These are phyloP conservation scores for Phataginus tetradactyla DNA, from an alignment of 2,797 vertebrate genomes.

Conservation along the genomic window DNA sequence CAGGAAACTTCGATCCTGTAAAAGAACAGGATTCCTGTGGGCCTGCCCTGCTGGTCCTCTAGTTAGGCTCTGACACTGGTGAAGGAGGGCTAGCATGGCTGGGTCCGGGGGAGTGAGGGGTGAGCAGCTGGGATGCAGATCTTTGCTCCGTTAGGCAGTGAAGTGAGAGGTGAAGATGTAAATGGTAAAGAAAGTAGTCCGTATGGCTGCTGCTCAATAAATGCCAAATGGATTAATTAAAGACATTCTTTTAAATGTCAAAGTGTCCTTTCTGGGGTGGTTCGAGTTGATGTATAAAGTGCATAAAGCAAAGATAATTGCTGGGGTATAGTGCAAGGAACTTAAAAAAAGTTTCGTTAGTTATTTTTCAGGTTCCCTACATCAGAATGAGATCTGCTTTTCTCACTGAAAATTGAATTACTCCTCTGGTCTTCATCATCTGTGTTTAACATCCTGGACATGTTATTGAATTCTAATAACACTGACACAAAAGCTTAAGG, in stretches of 20 bases:
- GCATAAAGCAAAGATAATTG: not conserved
- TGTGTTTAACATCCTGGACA: not conserved
- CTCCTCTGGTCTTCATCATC: not conserved
- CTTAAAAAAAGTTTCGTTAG: not conserved
- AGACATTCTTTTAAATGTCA: not conserved
- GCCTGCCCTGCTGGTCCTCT: fast-evolving
- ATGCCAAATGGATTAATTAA: not conserved
- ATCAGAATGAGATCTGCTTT: not conserved
- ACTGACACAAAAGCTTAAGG: not conserved
- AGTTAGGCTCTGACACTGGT: not conserved
- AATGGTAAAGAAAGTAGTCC: not conserved
- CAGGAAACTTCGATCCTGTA: not conserved
- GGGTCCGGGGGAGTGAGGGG: too few species aligned
- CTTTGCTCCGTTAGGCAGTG: not conserved
- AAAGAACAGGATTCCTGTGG: not conserved
- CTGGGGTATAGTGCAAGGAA: not conserved
- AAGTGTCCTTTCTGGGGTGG: not conserved
- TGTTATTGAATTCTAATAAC: not conserved
- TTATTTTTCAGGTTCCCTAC: not conserved
- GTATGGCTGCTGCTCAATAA: not conserved
- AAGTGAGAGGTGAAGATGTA: not conserved
- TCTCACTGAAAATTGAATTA: not conserved
- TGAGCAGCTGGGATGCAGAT: not conserved
- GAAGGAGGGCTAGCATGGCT: too few species aligned
- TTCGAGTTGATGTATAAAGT: not conserved